phyloP scores from a whole-genome alignment of 2,113 vertebrate genomes.

The Erpornis zantholeuca region DNA sequence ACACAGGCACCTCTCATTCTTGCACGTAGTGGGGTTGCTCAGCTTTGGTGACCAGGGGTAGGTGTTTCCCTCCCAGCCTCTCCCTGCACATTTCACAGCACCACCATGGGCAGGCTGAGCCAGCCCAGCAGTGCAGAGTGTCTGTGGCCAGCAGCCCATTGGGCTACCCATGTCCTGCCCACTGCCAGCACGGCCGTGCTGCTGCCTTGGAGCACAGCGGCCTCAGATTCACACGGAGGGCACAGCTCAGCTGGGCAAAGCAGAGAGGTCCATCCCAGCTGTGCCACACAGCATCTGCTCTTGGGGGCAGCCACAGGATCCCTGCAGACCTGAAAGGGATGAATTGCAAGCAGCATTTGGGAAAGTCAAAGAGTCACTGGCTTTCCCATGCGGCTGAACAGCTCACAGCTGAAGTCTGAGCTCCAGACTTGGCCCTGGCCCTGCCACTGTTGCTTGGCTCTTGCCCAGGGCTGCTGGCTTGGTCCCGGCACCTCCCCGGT shows the following conservation, averaged over 20 bases:
- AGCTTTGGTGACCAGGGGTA: neutral
- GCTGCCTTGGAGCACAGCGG: neutral
- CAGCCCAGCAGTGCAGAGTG: neutral
- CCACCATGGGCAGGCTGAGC: fast-evolving
- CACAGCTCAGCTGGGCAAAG: neutral
- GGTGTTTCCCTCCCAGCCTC: neutral
- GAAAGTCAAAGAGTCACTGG: neutral
- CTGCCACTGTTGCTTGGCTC: neutral
- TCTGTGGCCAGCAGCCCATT: neutral
- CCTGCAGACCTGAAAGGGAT: neutral
- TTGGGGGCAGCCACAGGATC: neutral
- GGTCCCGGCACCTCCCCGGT: neutral
- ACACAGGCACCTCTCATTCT: fast-evolving
- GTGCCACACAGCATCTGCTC: neutral
- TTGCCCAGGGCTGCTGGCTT: neutral
- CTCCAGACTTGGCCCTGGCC: neutral
- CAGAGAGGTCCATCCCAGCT: neutral
- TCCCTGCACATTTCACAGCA: too few relatives aligned
- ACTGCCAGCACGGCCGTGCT: fast-evolving
- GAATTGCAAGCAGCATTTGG: neutral
- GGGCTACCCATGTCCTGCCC: fast-evolving
- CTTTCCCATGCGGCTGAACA: neutral
- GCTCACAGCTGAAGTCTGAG: neutral
- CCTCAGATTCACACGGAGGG: fast-evolving
- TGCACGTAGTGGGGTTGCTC: fast-evolving